Evolutionary conservation across 2,888 invertebrate genomes (phyloP), one percentile per base, ranked within the genome.

Genomic region (Aphidoletes aphidimyza): DNA sequence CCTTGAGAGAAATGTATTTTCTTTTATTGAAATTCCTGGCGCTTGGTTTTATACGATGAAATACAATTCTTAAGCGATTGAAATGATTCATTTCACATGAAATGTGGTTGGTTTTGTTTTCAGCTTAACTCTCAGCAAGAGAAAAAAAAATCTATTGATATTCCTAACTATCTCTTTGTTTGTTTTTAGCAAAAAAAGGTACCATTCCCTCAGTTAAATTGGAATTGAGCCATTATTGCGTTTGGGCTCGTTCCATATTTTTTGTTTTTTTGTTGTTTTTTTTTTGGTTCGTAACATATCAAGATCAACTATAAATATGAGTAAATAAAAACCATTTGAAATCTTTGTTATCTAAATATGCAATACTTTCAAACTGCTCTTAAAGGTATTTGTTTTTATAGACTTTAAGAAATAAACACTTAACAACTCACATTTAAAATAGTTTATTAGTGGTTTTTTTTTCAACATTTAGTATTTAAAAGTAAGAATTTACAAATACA

Each of bases 101-200:
- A n/a, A n/a, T n/a, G n/a, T n/a, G n/a, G n/a, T n/a, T n/a, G n/a
- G n/a, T 47, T 14, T 47, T 8, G 47, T 2, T 26, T 30, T 69
- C 14, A 54, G 54, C 69, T 69, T 34, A 30, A 30, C 34, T 30
- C 69, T n/a, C n/a, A n/a, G n/a, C n/a, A n/a, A 14, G 30, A 30
- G 30, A 30, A 34, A 69, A 17, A 3, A 22, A 54, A 54, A n/a
- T 22, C n/a, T 54, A 22, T 54, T 17, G 54, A 54, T 54, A 22
- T 54, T 54, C 54, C 26, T 54, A 54, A 54, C 54, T 54, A 54
- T 54, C 54, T 8, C 3, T 54, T 54, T 22, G 0, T 69, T 11
- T 30, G 14, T 34, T n/a, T 22, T n/a, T 54, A 22, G 54, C 54
- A 54, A 69, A 69, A 54, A 69, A 69, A 69, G 69, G 69, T 69